Evolutionary conservation across 2,113 vertebrate species (phyloP).

Genomic region (Notothenia coriiceps): DNA sequence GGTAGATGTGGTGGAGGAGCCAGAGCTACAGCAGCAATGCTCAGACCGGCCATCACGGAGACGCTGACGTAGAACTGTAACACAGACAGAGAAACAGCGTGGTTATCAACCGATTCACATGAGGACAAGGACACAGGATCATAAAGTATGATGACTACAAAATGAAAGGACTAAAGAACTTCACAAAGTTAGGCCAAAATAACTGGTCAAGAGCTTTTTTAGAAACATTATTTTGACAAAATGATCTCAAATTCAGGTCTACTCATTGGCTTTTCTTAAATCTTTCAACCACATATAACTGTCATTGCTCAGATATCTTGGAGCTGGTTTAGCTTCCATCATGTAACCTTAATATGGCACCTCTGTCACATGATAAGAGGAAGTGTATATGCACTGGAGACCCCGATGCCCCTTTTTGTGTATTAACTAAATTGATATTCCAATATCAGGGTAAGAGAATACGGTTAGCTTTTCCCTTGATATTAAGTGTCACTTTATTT

Average conservation of each 20-base stretch:
- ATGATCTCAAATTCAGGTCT: background rate
- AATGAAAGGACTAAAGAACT: slow-evolving; percentile 12
- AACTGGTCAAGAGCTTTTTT: background rate
- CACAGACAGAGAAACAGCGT: slow-evolving; percentile 19
- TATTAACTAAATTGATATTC: background rate
- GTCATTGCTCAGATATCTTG: background rate
- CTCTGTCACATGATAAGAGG: background rate
- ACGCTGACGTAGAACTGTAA: slow-evolving; percentile 90
- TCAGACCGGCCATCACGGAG: slow-evolving; percentile 86
- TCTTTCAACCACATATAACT: background rate
- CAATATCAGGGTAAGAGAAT: slow-evolving; percentile 23
- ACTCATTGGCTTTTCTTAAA: too few relatives aligned
- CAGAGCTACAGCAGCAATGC: slow-evolving; percentile 74
- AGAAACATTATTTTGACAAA: background rate
- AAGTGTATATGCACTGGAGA: background rate
- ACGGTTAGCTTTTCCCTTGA: slow-evolving; percentile 49
- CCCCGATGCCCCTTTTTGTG: too few relatives aligned
- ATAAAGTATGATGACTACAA: background rate
- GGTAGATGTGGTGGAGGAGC: slow-evolving; percentile 88
- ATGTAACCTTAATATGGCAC: background rate
- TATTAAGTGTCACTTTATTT: slow-evolving; percentile 33
- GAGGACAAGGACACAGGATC: background rate
- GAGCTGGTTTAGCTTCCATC: background rate
- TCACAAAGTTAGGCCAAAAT: background rate
- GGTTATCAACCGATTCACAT: background rate